Base-by-base conservation (phyloP, 1,140 invertebrate genomes). In the Calliopsis andreniformis region DNA sequence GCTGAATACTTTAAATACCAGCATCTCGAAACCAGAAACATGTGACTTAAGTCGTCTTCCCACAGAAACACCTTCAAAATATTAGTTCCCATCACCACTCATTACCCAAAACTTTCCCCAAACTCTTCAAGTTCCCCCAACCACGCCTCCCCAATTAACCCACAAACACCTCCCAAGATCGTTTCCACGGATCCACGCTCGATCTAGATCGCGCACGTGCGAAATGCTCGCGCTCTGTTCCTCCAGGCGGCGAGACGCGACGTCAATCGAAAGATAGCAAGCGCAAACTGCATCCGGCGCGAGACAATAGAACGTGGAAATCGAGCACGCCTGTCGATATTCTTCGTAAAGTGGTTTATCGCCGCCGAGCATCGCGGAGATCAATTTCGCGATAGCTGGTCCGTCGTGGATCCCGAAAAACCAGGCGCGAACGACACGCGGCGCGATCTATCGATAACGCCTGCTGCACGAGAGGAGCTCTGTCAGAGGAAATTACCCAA, bases 281-380 rank as follows among this genome's bases (percentile, higher is more conserved):
- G 18, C 2, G 20, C 42, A 7, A 16, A 14, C 32, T n/a, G 30
- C 47, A 58, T 28, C 20, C 63, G 51, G 16, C 10, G 12, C 28
- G 35, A 49, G 49, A 61, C 49, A 66, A 63, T 64, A 18, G 69
- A 12, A 39, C 62, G 51, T 6, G 20, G 39, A 75, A 56, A 75
- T 25, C 39, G 28, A 42, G 51, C 63, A 7, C 8, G 30, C 42
- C 73, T 61, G 66, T 76, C 64, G 45, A 68, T 68, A 76, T 43
- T 59, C 42, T 43, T 61, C 43, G 30, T 14, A 39, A 58, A 75
- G 62, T 55, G 61, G 70, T 73, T 66, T 66, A 73, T 73, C 61
- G 49, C 30, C 45, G 14, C 18, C 30, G 43, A 68, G 45, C 51
- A 76, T 68, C 53, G 64, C 3, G 7, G n/a, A 3, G 32, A 51